Base-by-base conservation (phyloP, 2,888 invertebrate species). In the Bellardia pandia region DNA sequence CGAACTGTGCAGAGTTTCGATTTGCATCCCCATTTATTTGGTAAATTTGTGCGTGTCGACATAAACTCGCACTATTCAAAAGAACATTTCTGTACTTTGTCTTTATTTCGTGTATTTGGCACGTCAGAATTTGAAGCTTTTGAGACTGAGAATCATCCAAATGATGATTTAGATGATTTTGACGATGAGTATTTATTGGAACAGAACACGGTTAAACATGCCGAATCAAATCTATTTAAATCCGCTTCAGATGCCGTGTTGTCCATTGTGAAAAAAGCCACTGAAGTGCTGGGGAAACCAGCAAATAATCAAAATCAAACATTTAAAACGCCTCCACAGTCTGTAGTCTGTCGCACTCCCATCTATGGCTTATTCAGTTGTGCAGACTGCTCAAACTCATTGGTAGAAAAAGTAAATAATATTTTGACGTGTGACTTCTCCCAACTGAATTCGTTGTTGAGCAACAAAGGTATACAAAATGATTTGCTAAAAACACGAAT, bases 41-140 rank as follows among this genome's bases (percentile, higher is more conserved):
- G 97, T 37, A 98, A 98, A 93, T 98, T 97, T 92, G 96, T 98
- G 69, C 97, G 97, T 92, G 96, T 97, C 0, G 99, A 99, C 91
- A 95, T 99, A 91, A 95, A 97, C 88, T 97, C 98, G 56, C 98
- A 99, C 93, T 98, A 99, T 93, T 99, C 99, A 30, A 96, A 96
- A 9, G 99, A 99, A 93, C 99, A 99, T 93, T 99, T 97, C 93
- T 99, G 99, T 92, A 99, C 99, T 0, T 95, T 99, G 88, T 99
- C 98, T n/a, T 94, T 99, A 72, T 97, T 99, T 93, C 96, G 97
- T 86, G 97, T 98, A 1, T 98, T 97, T 92, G 99, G 99, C 23
- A 98, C 98, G 2, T 98, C 98, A 14, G 98, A 98, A 92, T 98
- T 97, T 92, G 98, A 98, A 93, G 98, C 97, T 1, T 94, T 98